Percentiles rank a stretch among this genome's conserved stretches.
Evolutionary conservation across 2,888 invertebrate species (phyloP).

Genomic region (Clepsis dumicolana): DNA sequence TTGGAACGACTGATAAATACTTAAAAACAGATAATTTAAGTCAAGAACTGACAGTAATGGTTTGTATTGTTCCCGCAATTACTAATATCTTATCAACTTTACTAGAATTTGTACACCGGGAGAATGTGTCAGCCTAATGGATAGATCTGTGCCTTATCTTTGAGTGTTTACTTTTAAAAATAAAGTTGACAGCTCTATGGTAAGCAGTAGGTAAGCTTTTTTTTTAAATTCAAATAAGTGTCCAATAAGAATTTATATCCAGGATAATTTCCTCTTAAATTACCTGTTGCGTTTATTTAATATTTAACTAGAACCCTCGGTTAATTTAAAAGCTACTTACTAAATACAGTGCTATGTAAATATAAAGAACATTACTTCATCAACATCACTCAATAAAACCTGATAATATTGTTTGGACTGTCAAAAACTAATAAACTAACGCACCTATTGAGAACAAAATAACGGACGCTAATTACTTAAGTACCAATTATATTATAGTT

Average conservation of each 20-base stretch:
- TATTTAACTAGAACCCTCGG: no score
- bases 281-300: no score
- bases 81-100: conserved; percentile 37
- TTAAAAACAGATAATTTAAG: conserved; percentile 1
- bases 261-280: no score
- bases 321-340: no score
- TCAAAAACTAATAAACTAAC: not conserved
- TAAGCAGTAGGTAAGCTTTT: not conserved
- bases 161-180: conserved; percentile 21
- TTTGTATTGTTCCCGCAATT: conserved; percentile 23
- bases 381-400: no score
- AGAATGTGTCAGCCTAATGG: conserved; percentile 36
- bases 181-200: conserved; percentile 3
- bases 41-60: conserved; percentile 12
- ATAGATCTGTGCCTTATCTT: conserved; percentile 16
- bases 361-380: no score
- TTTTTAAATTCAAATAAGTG: not conserved
- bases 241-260: conserved; percentile 3
- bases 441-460: not conserved
- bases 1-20: not conserved
- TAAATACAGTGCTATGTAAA: no score
- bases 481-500: not conserved
- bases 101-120: not conserved
- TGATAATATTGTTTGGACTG: not conserved
- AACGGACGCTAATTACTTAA: not conserved